These are phyloP conservation scores for Oreocharis arfaki DNA, from an alignment of 2,113 vertebrate genomes.

Conservation along the genomic window DNA sequence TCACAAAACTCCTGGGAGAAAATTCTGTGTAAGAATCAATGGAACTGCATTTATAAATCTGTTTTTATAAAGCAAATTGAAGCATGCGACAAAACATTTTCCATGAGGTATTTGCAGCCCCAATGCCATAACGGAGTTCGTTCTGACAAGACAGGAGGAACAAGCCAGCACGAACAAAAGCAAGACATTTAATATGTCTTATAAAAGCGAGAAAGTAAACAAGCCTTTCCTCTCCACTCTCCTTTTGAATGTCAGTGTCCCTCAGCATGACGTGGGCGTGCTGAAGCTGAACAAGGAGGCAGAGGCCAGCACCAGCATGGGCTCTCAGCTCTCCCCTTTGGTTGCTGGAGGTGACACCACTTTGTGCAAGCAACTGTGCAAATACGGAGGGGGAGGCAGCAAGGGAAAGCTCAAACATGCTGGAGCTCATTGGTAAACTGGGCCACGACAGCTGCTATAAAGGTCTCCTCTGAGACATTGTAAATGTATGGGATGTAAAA, in stretches of 20 bases:
- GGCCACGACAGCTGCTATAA: not conserved
- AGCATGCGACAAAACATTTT: not conserved
- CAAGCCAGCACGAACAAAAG: not conserved
- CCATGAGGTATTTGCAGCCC: not conserved
- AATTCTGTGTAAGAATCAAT: not conserved
- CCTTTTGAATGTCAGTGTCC: not conserved
- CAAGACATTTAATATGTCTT: not conserved
- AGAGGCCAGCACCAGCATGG: not conserved
- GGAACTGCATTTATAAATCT: not conserved
- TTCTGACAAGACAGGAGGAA: not conserved
- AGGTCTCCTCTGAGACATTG: not conserved
- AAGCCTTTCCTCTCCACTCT: not conserved
- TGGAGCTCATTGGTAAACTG: not conserved
- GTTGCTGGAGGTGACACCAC: accelerated
- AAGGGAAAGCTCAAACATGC: not conserved
- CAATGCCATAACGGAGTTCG: not conserved
- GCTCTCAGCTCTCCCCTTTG: not conserved
- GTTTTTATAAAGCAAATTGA: not conserved
- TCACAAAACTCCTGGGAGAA: not conserved
- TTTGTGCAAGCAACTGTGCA: not conserved
- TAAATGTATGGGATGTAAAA: not conserved
- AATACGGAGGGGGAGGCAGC: not conserved
- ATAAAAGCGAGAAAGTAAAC: not conserved
- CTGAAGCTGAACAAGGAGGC: not conserved
- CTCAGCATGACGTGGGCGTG: accelerated